Base-by-base conservation (phyloP, 2,888 invertebrate genomes). In the Yponomeuta sedellus region DNA sequence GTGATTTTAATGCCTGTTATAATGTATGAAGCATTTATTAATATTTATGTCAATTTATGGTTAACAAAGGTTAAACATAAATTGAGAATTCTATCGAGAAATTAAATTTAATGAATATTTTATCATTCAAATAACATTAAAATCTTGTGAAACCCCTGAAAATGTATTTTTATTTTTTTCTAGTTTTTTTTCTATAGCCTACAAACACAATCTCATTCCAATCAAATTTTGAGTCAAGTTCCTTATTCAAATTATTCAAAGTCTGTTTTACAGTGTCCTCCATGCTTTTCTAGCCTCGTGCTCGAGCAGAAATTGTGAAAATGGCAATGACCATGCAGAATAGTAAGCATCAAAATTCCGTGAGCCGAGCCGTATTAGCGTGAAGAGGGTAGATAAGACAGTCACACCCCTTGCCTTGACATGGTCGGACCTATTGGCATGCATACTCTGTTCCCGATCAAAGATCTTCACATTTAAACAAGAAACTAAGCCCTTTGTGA, bases 281-380 rank as follows among this genome's bases (percentile, higher is more conserved):
- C 69, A 81, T 67, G 67, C 66, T 69, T 67, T 8, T 68, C 6
- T 62, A 40, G 64, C 66, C n/a, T 40, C 68, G 71, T 69, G 71
- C 73, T 71, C n/a, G 71, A 71, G 70, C 76, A 80, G 83, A 80
- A 86, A 83, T 82, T 83, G 83, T 86, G 84, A 83, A 86, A 87
- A 85, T 78, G 81, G 81, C 83, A 86, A 87, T 88, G 87, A 86
- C 87, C 86, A 87, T 81, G 85, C 85, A 81, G 77, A 85, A 83
- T 83, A 83, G 83, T 85, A 82, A 82, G 77, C 86, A 86, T 87
- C 83, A 87, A 86, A 86, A 87, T 87, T 88, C 88, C 85, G 73
- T 75, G 77, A 75, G 78, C 78, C 74, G 74, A 75, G 76, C 78
- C 75, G 79, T 80, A 82, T 81, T 80, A 81, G 75, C 75, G 75